Evolutionary conservation across 2,797 vertebrate genomes (phyloP).

Genomic region (Petrocephalus sullivani): DNA sequence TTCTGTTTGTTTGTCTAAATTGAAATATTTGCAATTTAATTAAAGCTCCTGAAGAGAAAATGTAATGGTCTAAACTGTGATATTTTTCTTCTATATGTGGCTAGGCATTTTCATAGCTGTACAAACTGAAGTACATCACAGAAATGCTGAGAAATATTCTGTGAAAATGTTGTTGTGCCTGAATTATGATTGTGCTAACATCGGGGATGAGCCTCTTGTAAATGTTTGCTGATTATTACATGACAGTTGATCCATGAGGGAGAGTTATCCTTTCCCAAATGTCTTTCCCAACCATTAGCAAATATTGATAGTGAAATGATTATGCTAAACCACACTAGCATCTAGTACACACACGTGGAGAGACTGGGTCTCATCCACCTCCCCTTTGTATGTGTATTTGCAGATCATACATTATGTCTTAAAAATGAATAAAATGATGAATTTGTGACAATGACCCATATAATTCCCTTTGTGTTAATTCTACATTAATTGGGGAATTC

Average conservation of each 20-base stretch:
- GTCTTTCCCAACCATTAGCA: neutral
- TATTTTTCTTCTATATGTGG: neutral
- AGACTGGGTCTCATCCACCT: neutral
- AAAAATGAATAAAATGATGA: neutral
- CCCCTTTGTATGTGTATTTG: neutral
- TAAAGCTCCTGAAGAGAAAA: neutral
- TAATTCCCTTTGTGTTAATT: neutral
- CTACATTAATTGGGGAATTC: neutral
- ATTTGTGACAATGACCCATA: neutral
- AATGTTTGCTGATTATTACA: slow-evolving; percentile 5
- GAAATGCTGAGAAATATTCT: slow-evolving; percentile 10
- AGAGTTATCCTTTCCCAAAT: neutral
- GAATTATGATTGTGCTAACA: neutral
- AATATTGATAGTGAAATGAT: slow-evolving; percentile 5
- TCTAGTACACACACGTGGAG: neutral
- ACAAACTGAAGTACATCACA: neutral
- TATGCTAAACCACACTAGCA: neutral
- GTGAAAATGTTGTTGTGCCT: slow-evolving; percentile 4
- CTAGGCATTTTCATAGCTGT: neutral
- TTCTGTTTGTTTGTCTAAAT: neutral
- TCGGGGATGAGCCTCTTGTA: neutral
- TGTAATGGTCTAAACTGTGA: neutral
- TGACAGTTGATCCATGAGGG: neutral
- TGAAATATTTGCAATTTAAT: neutral
- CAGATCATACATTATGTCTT: neutral